Evolutionary conservation across 1,140 invertebrate genomes (phyloP), one percentile per base, ranked within the genome.

Genomic region (Drosophila punjabiensis): DNA sequence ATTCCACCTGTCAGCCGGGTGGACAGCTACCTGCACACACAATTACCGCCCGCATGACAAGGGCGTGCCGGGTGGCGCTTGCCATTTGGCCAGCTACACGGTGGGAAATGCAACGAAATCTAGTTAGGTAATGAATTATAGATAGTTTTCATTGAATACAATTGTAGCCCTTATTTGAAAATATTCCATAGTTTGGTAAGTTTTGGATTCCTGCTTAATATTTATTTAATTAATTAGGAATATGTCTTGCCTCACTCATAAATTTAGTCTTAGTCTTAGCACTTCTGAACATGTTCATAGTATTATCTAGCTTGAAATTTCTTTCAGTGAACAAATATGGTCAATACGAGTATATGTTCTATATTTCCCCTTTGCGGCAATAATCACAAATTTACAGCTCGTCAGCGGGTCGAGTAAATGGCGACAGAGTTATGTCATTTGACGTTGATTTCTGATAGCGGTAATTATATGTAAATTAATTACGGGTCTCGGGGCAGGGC

Each of bases 1-100:
- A 78, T 81, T 81, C 64, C 71, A 84, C 64, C 84, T 87, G 84
- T 83, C 83, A 88, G 39, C 68, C 70, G 30, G 73, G 59, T 73
- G 70, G 70, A 74, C 69, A 73, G 70, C 68, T 28, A 48, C 18
- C 66, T 71, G 67, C 68, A 53, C 70, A 73, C 70, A 73, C 76
- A 78, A 78, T 78, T 78, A 69, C 58, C 52, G 45, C 43, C 64
- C 50, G 45, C 52, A 78, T 65, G 56, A 55, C 39, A 50, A 39
- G 33, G 52, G 63, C 55, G 79, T 79, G 59, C 64, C 68, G 20
- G 50, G 55, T 60, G 62, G 68, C 64, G 68, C 68, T 74, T 32
- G 30, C 66, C 45, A 50, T 37, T 50, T 48, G 55, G 65, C 59
- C 70, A 56, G 32, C 28, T 16, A 16, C 55, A 56, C 55, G 14